phyloP scores from a whole-genome alignment of 2,797 vertebrate species.

The Gobio occitaniae region DNA sequence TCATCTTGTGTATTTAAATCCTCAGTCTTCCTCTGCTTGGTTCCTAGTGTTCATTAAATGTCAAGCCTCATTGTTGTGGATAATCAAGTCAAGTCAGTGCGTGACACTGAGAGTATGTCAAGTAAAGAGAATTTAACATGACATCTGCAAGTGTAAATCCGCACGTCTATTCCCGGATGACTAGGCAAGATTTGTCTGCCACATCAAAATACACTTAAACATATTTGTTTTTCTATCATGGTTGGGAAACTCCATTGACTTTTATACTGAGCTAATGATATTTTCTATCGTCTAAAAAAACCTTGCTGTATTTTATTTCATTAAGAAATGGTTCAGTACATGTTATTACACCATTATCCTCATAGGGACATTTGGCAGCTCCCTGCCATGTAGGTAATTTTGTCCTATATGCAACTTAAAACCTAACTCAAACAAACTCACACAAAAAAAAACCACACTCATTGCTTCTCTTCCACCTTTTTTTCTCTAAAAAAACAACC shows the following conservation, averaged over 20 bases:
- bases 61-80: not conserved
- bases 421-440: not conserved
- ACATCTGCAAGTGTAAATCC: slow-evolving; percentile 64
- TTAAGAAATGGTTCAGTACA: not conserved
- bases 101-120: not conserved
- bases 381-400: not conserved
- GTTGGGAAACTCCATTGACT: not conserved
- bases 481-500: not conserved
- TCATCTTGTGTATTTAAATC: too few relatives aligned
- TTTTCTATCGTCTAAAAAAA: not conserved
- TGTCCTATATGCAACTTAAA: not conserved
- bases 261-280: slow-evolving; percentile 7
- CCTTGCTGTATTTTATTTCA: not conserved
- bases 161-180: slow-evolving; percentile 72
- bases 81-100: not conserved
- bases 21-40: not conserved
- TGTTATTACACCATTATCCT: not conserved
- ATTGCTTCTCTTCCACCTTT: not conserved
- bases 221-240: not conserved
- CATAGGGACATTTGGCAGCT: not conserved
- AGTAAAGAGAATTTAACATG: slow-evolving; percentile 61
- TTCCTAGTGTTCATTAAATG: not conserved
- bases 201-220: slow-evolving; percentile 55
- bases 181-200: slow-evolving; percentile 74
- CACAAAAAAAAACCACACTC: not conserved